phyloP scores from a whole-genome alignment of 2,888 invertebrate species.

The Allophyes oxyacanthae region DNA sequence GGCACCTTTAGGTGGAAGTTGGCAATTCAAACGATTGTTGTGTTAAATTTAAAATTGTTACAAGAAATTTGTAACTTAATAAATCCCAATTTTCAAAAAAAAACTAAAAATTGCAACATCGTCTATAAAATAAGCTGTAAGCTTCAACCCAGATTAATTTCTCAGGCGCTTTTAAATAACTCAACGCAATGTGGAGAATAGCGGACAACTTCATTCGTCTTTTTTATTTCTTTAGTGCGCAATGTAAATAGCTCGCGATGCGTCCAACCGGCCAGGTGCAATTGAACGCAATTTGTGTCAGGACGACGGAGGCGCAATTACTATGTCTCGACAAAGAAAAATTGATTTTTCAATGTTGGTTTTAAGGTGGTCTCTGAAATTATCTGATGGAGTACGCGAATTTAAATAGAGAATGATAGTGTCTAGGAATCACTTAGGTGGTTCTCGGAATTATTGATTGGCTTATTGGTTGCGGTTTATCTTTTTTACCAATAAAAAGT shows the following conservation, averaged over 20 bases:
- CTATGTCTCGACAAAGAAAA: slow-evolving; percentile 78
- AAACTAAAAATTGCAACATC: slow-evolving; percentile 15
- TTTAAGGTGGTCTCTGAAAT: slow-evolving; percentile 71
- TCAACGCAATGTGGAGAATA: slow-evolving; percentile 57
- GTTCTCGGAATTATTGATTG: slow-evolving; percentile 35
- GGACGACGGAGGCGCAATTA: slow-evolving; percentile 76
- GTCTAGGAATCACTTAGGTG: slow-evolving; percentile 26
- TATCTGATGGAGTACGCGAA: slow-evolving; percentile 49
- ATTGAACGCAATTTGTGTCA: slow-evolving; percentile 82
- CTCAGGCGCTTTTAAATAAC: slow-evolving; percentile 60
- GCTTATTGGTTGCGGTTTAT: slow-evolving; percentile 8
- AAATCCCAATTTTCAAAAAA: slow-evolving; percentile 1
- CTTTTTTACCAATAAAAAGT: slow-evolving; percentile 18
- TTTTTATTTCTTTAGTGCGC: slow-evolving; percentile 60
- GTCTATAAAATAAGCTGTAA: slow-evolving; percentile 45
- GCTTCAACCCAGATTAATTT: slow-evolving; percentile 47
- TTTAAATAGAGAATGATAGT: slow-evolving; percentile 32
- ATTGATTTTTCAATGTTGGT: slow-evolving; percentile 84
- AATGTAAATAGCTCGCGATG: slow-evolving; percentile 74
- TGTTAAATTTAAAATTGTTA: too few relatives aligned
- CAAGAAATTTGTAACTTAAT: too few relatives aligned
- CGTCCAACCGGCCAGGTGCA: slow-evolving; percentile 78
- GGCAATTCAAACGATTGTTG: too few relatives aligned
- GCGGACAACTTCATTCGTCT: slow-evolving; percentile 54
- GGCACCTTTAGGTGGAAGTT: too few relatives aligned